Evolutionary conservation across 2,113 vertebrate genomes (phyloP), one percentile per base, ranked within the genome.

Genomic region (Mesitornis unicolor): DNA sequence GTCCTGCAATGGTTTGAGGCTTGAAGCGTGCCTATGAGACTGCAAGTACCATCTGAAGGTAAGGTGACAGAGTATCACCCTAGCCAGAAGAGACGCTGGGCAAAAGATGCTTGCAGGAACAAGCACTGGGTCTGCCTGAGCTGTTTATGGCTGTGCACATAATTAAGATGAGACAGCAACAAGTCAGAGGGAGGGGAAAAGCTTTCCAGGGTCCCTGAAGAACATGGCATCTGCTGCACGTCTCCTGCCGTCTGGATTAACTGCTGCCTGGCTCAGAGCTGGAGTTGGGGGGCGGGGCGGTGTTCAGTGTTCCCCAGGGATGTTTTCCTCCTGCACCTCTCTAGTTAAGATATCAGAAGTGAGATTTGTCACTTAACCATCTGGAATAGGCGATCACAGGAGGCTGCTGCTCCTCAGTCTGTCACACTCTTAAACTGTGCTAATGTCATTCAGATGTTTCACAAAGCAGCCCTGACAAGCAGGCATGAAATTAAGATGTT

Each of bases 381-480:
- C 96, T 97, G 97, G 92, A 97, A 96, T 88, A 96, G 91, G 73
- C 45, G 8, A 88, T 92, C 95, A 86, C 90, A 76, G 87, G 95
- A 96, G 94, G 88, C 93, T 95, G 97, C 94, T 84, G 88, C 76
- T 97, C 90, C 87, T 96, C 93, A 96, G 95, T 91, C 94, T 96
- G 96, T 97, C 96, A 96, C 92, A 94, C 67, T 93, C 87, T 83
- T 90, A 96, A 97, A 97, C 87, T 68, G 92, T 87, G 81, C 87
- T 97, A 96, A 98, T 96, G 95, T 92, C 96, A 96, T 97, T 97
- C 95, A 96, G 94, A 95, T 91, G 95, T 97, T 97, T 96, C 97
- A 90, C 95, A 95, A 95, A 97, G 88, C 92, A 97, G 84, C 90
- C 86, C 86, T 70, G 90, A 97, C 95, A 97, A 94, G 84, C 38